phyloP scores from a whole-genome alignment of 2,888 invertebrate genomes.

The Melolontha melolontha region DNA sequence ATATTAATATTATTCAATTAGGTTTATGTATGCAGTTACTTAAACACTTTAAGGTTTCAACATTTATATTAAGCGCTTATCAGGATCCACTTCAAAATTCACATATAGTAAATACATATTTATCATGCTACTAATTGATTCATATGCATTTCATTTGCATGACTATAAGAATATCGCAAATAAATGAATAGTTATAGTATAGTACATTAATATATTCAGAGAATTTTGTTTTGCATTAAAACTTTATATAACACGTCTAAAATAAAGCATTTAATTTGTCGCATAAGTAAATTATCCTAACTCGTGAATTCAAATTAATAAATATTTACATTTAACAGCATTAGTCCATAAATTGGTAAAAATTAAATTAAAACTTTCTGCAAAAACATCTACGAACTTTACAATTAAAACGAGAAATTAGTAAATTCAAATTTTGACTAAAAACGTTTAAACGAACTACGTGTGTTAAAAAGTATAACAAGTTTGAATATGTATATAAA shows the following conservation, averaged over 20 bases:
- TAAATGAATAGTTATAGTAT: conserved; percentile 7
- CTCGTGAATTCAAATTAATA: too few relatives aligned
- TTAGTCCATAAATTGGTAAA: too few relatives aligned
- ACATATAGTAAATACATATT: conserved; percentile 38
- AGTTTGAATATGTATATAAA: too few relatives aligned
- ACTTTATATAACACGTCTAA: conserved; percentile 30
- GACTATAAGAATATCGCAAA: conserved; percentile 28
- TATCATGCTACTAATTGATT: conserved; percentile 40
- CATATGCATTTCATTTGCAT: conserved; percentile 44
- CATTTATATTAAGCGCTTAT: conserved; percentile 26
- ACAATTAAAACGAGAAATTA: too few relatives aligned
- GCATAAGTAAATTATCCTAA: not conserved
- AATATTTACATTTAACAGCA: too few relatives aligned
- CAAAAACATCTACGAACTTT: too few relatives aligned
- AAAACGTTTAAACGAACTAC: too few relatives aligned
- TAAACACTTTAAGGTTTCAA: conserved; percentile 11
- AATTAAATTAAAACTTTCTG: too few relatives aligned
- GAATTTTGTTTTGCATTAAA: conserved; percentile 23
- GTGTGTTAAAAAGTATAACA: too few relatives aligned
- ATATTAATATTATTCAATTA: conserved; percentile 12
- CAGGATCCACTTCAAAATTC: conserved; percentile 20
- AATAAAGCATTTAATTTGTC: conserved; percentile 21
- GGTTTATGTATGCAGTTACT: conserved; percentile 9
- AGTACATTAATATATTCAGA: conserved; percentile 15
- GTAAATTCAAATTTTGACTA: too few relatives aligned